Evolutionary conservation across 2,113 vertebrate genomes (phyloP).

Genomic region (Syngnathus typhle): DNA sequence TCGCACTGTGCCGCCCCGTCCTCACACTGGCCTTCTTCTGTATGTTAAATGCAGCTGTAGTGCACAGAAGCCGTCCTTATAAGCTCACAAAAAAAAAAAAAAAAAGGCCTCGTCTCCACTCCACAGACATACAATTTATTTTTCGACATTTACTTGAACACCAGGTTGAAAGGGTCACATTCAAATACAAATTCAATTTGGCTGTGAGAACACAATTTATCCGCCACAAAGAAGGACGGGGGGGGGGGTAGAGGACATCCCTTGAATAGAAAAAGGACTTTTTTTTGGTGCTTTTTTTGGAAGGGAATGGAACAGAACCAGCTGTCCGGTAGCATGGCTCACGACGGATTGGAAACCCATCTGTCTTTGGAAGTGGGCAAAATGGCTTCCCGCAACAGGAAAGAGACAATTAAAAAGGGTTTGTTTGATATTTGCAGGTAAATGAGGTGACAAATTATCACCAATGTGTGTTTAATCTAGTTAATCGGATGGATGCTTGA

Average conservation of each 20-base stretch:
- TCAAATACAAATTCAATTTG: not conserved
- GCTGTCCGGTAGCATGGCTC: conserved; percentile 24
- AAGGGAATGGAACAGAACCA: conserved; percentile 54
- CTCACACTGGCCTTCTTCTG: conserved; percentile 7
- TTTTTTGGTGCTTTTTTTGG: conserved; percentile 36
- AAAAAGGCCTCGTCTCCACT: not conserved
- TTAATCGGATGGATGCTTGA: conserved; percentile 44
- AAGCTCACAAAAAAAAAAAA: not conserved
- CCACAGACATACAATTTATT: not conserved
- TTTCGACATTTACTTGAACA: not conserved
- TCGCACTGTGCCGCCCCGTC: conserved; percentile 14
- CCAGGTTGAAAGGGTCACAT: not conserved
- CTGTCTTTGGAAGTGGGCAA: conserved; percentile 24
- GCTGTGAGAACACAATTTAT: not conserved
- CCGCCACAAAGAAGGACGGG: conserved; percentile 10
- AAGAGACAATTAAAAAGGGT: not conserved
- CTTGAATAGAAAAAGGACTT: conserved; percentile 32
- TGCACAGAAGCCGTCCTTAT: conserved; percentile 27
- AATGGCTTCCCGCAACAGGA: conserved; percentile 4
- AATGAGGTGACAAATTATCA: conserved; percentile 3
- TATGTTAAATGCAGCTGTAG: conserved; percentile 14
- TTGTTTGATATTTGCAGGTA: not conserved
- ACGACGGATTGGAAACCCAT: conserved; percentile 29
- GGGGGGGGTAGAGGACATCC: conserved; percentile 36
- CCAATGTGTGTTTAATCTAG: conserved; percentile 48